Evolutionary conservation across 2,888 invertebrate genomes (phyloP), one percentile per base, ranked within the genome.

Genomic region (Phymatocera aterrima): DNA sequence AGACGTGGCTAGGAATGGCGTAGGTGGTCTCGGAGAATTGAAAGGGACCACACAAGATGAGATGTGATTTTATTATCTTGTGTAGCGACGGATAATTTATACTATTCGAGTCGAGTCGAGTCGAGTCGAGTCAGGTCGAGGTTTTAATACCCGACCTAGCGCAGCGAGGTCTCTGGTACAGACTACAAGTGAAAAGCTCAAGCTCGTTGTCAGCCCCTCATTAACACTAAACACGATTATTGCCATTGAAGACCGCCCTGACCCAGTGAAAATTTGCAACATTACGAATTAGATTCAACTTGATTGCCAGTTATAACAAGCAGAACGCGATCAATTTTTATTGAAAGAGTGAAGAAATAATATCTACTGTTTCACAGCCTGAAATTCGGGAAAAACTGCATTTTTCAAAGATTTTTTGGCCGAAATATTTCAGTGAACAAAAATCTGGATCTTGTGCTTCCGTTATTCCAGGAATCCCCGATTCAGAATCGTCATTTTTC

Each of bases 41-140:
- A 57, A 75, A 57, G 57, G 72, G 75, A 75, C 75, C 75, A 75
- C 75, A 54, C 75, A 75, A 18, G 57, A 57, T 40, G 75, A 54
- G 51, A 72, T 72, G 51, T 72, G 51, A 72, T 72, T 72, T 72
- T 72, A 72, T 72, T 48, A 72, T 72, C 34, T 72, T 51, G 34
- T 48, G 31, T 72, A 46, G 51, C 31, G 37, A 21, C 72, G 48
- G 28, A 46, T 46, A 46, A 46, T 68, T 43, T 46, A 68, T 68
- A 46, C 46, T n/a, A 46, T 68, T 24, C 3, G 40, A 28, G 46
- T 18, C 40, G n/a, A n/a, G n/a, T n/a, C n/a, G n/a, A n/a, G n/a
- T n/a, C n/a, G n/a, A n/a, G n/a, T n/a, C n/a, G n/a, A n/a, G n/a
- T n/a, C n/a, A n/a, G n/a, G n/a, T n/a, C n/a, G 28, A 43, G 24